Conservation (phyloP, 2,888 invertebrate genomes). For the Agrotis puta region DNA sequence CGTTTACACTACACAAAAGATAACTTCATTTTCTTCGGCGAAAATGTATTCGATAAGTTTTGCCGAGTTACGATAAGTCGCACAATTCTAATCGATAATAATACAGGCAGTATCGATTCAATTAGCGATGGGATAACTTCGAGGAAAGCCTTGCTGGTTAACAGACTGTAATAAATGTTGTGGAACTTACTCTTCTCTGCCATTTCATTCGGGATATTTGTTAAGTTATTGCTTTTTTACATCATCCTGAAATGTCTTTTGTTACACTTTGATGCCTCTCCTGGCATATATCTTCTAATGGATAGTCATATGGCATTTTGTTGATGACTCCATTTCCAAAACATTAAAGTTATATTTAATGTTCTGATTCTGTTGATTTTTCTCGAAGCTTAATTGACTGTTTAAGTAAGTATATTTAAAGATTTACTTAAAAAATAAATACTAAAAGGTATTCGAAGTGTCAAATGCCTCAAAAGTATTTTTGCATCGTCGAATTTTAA, state of each 20-base stretch:
- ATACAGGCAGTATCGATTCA: conserved; percentile 57
- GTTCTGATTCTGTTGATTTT: background rate
- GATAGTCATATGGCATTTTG: background rate
- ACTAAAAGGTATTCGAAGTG: too few species aligned
- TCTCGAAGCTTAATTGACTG: background rate
- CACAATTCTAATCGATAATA: conserved; percentile 54
- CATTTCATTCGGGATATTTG: conserved; percentile 47
- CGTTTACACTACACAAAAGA: conserved; percentile 49
- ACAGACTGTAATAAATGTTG: conserved; percentile 61
- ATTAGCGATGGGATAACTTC: conserved; percentile 57
- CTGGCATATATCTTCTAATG: background rate
- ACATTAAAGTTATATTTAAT: background rate
- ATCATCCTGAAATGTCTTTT: conserved; percentile 20
- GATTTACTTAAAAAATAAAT: too few species aligned
- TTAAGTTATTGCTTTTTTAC: conserved; percentile 46
- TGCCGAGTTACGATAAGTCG: conserved; percentile 43
- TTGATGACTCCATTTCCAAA: background rate
- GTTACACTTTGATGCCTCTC: background rate
- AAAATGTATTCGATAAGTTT: conserved; percentile 50
- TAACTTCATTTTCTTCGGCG: conserved; percentile 40
- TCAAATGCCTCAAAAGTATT: too few species aligned
- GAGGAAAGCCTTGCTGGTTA: conserved; percentile 58
- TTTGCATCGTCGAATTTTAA: too few species aligned
- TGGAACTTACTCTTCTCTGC: conserved; percentile 48
- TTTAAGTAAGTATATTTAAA: too few species aligned